Evolutionary conservation across 2,113 vertebrate species (phyloP).

Genomic region (Epinephelus cyanopodus): DNA sequence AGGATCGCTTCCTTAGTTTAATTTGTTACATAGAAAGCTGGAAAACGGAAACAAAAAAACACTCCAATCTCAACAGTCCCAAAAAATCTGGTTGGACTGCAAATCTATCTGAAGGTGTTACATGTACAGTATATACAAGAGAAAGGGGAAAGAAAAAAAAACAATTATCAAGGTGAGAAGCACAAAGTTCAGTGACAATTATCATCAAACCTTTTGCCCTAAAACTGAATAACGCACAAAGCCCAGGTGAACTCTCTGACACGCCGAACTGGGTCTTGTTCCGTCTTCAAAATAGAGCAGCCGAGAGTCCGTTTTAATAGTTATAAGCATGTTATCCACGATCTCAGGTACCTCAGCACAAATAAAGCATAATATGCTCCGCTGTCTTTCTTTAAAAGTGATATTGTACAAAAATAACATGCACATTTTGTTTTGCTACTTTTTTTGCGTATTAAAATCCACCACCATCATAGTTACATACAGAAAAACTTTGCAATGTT

Average conservation of each 20-base stretch:
- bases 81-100: slow-evolving; percentile 43
- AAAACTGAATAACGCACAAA: slow-evolving; percentile 40
- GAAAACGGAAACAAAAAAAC: slow-evolving; percentile 41
- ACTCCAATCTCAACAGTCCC: slow-evolving; percentile 50
- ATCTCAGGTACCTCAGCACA: slow-evolving; percentile 66
- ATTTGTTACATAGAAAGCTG: slow-evolving; percentile 68
- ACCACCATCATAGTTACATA: slow-evolving; percentile 67
- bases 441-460: slow-evolving; percentile 78
- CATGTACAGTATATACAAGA: slow-evolving; percentile 65
- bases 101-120: slow-evolving; percentile 56
- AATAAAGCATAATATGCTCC: slow-evolving; percentile 55
- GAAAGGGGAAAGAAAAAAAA: neutral
- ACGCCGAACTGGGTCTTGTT: slow-evolving; percentile 43
- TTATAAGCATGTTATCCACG: slow-evolving; percentile 38
- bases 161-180: slow-evolving; percentile 40
- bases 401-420: slow-evolving; percentile 83
- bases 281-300: slow-evolving; percentile 51
- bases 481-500: slow-evolving; percentile 71
- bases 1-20: slow-evolving; percentile 55
- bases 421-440: slow-evolving; percentile 80
- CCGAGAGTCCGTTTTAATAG: slow-evolving; percentile 43
- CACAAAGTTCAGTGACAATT: slow-evolving; percentile 57
- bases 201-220: slow-evolving; percentile 48
- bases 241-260: slow-evolving; percentile 40
- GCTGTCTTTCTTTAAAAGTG: slow-evolving; percentile 70